phyloP scores from a whole-genome alignment of 92 coral and sea anemone species.

The Paramuricea clavata region DNA sequence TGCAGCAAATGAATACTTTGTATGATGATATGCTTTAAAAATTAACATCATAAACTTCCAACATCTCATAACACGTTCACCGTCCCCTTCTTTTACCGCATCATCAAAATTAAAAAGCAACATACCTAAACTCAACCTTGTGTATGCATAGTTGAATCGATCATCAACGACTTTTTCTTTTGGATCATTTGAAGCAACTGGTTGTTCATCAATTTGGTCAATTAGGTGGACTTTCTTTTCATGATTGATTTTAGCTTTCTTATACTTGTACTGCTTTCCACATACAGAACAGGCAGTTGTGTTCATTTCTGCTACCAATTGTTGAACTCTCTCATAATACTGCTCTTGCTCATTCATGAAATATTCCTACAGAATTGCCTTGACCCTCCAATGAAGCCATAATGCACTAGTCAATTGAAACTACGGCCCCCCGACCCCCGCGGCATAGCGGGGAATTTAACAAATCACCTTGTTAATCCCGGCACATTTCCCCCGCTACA shows the following conservation, averaged over 20 bases:
- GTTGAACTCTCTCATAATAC: slow-evolving; percentile 13
- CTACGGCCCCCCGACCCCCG: too few relatives aligned
- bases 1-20: slow-evolving; percentile 78
- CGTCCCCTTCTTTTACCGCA: slow-evolving; percentile 81
- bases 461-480: too few relatives aligned
- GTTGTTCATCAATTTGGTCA: slow-evolving; percentile 2
- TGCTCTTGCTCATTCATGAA: slow-evolving; percentile 63
- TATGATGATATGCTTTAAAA: slow-evolving; percentile 54
- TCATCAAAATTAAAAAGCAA: slow-evolving; percentile 71
- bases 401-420: too few relatives aligned
- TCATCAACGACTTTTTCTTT: slow-evolving; percentile 47
- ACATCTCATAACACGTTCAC: slow-evolving; percentile 57
- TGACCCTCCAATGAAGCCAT: slow-evolving; percentile 68
- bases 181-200: background rate
- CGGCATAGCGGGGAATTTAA: too few relatives aligned
- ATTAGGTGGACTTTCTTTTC: slow-evolving; percentile 32
- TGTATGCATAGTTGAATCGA: slow-evolving; percentile 64
- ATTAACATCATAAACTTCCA: slow-evolving; percentile 70
- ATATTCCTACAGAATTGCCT: slow-evolving; percentile 55
- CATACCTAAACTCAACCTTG: slow-evolving; percentile 62
- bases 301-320: background rate
- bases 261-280: slow-evolving; percentile 66
- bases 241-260: slow-evolving; percentile 63
- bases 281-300: slow-evolving; percentile 52
- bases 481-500: too few relatives aligned